Conservation (phyloP, 1,140 invertebrate genomes). For the Holotrichia oblita region DNA sequence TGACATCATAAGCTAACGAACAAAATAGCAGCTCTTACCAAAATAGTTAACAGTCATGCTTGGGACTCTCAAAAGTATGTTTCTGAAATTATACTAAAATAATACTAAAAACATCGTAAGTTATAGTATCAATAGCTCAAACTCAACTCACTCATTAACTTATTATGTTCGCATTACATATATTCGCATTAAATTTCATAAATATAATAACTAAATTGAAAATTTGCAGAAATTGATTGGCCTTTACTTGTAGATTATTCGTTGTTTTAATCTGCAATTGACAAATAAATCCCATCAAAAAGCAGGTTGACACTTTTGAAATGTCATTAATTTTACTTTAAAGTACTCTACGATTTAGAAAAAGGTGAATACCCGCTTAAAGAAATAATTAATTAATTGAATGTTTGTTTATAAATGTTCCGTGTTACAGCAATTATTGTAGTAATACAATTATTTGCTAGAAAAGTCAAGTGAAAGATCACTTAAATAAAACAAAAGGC, state of each 20-base stretch:
- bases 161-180: no score
- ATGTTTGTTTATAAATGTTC: background rate
- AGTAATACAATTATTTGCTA: background rate
- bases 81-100: no score
- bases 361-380: background rate
- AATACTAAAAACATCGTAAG: no score
- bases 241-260: background rate
- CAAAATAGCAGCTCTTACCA: no score
- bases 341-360: background rate
- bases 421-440: background rate
- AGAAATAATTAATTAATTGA: background rate
- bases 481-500: background rate
- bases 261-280: background rate
- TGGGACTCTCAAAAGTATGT: no score
- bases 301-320: no score
- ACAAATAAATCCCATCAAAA: background rate
- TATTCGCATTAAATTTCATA: no score
- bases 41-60: no score
- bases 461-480: slow-evolving; percentile 2
- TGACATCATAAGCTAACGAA: no score
- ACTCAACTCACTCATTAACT: no score
- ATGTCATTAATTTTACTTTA: background rate
- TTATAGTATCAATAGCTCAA: no score
- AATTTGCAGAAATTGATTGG: background rate
- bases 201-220: no score